Evolutionary conservation across 2,113 vertebrate genomes (phyloP), one percentile per base, ranked within the genome.

Genomic region (Reinhardtius hippoglossoides): DNA sequence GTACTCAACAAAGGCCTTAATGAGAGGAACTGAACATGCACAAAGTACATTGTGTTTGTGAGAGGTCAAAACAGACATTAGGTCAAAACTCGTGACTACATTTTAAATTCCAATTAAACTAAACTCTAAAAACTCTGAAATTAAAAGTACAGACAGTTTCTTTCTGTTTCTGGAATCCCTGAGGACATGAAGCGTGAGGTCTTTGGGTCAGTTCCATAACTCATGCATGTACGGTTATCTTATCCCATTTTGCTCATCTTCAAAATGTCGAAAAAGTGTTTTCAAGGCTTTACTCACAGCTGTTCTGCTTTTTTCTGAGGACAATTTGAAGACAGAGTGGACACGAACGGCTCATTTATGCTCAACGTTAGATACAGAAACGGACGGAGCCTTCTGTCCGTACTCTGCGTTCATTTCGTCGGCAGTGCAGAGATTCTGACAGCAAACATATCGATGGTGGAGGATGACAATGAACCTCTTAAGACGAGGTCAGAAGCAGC

Each of bases 1-100:
- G 50, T 8, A 1, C 44, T 18, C 2, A 0, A 40, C 55, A 24
- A 5, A 5, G 69, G 67, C 74, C 8, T 55, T 54, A 58, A 50
- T 60, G 71, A 71, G 24, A 71, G 31, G 15, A 78, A 61, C 4
- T 52, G 35, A 78, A 58, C 59, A 57, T n/a, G 26, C 44, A 57
- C 2, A 21, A 23, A 52, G 18, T 40, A 16, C 59, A 70, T 44
- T 71, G 48, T 40, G 50, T 23, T 9, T 69, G 48, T 15, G 18
- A 70, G 69, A 55, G 31, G 66, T 52, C 24, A 66, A 55, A 42
- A 74, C 35, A 24, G 61, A 64, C 37, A 24, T 6, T 2, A 40
- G 31, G 66, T 52, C 24, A 66, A 42, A 42, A 74, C 48, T 44
- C 31, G 20, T 64, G 60, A 65, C 61, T n/a, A 18, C 27, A 31